phyloP scores from a whole-genome alignment of 2,888 invertebrate genomes.

The Camponotus fellah region DNA sequence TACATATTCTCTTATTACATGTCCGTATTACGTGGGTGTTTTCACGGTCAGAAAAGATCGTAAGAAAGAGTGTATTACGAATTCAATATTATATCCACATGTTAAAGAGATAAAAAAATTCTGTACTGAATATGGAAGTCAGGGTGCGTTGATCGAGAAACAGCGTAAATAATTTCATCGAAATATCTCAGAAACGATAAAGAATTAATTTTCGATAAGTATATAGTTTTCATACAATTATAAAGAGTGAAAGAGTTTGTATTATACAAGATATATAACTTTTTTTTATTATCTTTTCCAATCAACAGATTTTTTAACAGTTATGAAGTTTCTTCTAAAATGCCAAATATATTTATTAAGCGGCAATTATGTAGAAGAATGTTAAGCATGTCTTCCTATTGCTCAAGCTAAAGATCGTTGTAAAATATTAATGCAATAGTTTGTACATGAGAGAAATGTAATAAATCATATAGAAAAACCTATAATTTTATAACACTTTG shows the following conservation, averaged over 20 bases:
- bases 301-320: neutral
- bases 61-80: constrained; percentile 41
- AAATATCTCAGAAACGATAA: neutral
- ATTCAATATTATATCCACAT: constrained; percentile 24
- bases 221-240: neutral
- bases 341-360: neutral
- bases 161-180: neutral
- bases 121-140: neutral
- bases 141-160: constrained; percentile 19
- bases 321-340: neutral
- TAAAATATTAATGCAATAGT: constrained; percentile 25
- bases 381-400: neutral
- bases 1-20: constrained; percentile 35
- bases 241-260: neutral
- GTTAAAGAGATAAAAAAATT: constrained; percentile 23
- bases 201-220: neutral
- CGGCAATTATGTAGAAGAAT: constrained; percentile 19
- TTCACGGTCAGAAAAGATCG: constrained; percentile 65
- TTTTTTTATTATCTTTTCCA: neutral
- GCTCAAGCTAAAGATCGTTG: neutral
- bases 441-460: constrained; percentile 13
- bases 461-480: constrained; percentile 17
- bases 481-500: constrained; percentile 9
- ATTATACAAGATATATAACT: neutral
- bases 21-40: constrained; percentile 32